phyloP scores from a whole-genome alignment of 2,797 vertebrate genomes.

The Moxostoma hubbsi region DNA sequence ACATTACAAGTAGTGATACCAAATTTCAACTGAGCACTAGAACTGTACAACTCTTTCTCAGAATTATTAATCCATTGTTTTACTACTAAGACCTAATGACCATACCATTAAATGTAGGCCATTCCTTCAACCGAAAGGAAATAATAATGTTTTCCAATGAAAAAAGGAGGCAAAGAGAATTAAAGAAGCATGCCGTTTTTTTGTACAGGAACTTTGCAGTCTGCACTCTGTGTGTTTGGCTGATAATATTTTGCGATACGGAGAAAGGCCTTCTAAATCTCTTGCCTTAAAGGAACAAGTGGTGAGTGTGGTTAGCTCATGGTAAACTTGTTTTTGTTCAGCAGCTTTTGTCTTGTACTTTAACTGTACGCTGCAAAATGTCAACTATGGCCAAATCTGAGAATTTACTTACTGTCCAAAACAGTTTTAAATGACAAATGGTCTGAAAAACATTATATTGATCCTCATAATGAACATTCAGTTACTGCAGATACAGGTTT shows the following conservation, averaged over 20 bases:
- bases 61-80: not conserved
- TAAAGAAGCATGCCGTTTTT: not conserved
- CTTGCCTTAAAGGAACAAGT: constrained; percentile 36
- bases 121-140: not conserved
- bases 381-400: constrained; percentile 27
- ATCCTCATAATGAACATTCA: not conserved
- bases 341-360: not conserved
- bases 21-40: too few relatives aligned
- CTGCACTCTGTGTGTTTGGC: not conserved
- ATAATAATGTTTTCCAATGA: not conserved
- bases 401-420: not conserved
- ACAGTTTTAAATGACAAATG: not conserved
- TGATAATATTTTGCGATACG: constrained; percentile 25
- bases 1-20: too few relatives aligned
- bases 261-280: not conserved
- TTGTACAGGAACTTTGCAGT: constrained; percentile 3
- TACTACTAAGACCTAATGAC: not conserved
- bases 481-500: not conserved
- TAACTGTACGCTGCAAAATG: constrained; percentile 11
- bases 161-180: not conserved
- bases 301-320: constrained; percentile 39
- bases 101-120: not conserved
- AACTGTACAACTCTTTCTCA: not conserved
- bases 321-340: constrained; percentile 45
- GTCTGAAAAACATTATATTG: not conserved